phyloP scores from a whole-genome alignment of 2,113 vertebrate genomes.

The Apus apus region DNA sequence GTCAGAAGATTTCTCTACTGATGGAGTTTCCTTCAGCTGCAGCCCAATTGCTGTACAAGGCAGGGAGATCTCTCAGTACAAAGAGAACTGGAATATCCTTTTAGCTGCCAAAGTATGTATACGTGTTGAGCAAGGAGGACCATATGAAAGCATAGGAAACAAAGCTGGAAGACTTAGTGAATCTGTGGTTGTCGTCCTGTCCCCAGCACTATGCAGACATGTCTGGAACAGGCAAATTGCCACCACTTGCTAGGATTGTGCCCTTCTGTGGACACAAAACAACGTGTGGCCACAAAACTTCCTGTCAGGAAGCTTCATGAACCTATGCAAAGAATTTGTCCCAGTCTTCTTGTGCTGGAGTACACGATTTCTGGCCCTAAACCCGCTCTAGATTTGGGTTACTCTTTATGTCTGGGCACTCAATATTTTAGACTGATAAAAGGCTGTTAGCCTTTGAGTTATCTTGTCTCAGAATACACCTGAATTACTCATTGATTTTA shows the following conservation, averaged over 20 bases:
- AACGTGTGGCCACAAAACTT: neutral
- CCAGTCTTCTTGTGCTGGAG: neutral
- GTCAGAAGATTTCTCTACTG: neutral
- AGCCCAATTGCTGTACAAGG: neutral
- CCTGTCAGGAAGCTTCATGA: neutral
- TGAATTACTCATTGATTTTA: neutral
- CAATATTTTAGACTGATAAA: neutral
- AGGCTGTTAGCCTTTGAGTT: neutral
- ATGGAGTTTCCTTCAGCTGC: neutral
- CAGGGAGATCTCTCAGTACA: neutral
- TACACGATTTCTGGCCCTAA: neutral
- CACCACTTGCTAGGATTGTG: accelerated
- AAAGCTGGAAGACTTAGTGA: neutral
- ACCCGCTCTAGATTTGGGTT: neutral
- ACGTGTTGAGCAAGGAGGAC: neutral
- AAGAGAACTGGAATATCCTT: neutral
- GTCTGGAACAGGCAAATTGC: neutral
- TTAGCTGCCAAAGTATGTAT: neutral
- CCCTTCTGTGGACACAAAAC: neutral
- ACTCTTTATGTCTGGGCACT: neutral
- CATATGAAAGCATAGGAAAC: neutral
- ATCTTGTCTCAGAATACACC: neutral
- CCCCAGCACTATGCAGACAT: neutral
- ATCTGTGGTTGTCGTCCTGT: neutral
- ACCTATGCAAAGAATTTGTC: neutral